Evolutionary conservation across 2,888 invertebrate species (phyloP).

Genomic region (Cataglyphis livida): DNA sequence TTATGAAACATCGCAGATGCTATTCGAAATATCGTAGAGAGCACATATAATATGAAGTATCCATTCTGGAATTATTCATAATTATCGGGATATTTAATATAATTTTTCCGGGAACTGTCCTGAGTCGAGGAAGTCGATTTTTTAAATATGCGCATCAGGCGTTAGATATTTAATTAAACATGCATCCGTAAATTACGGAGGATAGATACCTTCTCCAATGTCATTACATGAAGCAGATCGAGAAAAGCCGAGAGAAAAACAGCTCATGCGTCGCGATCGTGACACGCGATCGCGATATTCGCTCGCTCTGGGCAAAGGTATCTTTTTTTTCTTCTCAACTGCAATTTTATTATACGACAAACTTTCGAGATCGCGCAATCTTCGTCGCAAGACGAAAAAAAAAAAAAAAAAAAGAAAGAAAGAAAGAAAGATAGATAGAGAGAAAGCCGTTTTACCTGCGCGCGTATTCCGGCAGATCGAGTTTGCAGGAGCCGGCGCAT

Average conservation of each 20-base stretch:
- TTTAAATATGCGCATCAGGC: conserved; percentile 3
- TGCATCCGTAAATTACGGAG: conserved; percentile 24
- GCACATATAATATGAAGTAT: neutral
- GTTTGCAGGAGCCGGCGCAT: conserved; percentile 66
- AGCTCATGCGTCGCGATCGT: conserved; percentile 10
- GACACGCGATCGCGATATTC: conserved; percentile 40
- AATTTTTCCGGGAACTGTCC: neutral
- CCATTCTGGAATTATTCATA: conserved; percentile 14
- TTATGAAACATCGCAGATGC: neutral
- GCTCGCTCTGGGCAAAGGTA: neutral
- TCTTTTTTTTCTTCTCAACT: neutral
- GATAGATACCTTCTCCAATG: conserved; percentile 30
- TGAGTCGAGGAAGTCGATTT: neutral
- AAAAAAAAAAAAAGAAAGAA: neutral
- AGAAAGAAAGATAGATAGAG: conserved; percentile 16
- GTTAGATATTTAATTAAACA: conserved; percentile 36
- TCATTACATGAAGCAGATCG: conserved; percentile 33
- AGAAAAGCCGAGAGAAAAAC: conserved; percentile 20
- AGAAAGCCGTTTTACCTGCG: conserved; percentile 41
- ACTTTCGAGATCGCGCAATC: conserved; percentile 36
- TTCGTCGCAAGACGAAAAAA: neutral
- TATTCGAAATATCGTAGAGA: neutral
- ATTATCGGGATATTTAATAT: neutral
- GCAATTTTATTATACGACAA: conserved; percentile 22
- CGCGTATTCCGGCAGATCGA: conserved; percentile 74